Base-by-base conservation (phyloP, 1,140 invertebrate genomes). In the Episyrphus balteatus region DNA sequence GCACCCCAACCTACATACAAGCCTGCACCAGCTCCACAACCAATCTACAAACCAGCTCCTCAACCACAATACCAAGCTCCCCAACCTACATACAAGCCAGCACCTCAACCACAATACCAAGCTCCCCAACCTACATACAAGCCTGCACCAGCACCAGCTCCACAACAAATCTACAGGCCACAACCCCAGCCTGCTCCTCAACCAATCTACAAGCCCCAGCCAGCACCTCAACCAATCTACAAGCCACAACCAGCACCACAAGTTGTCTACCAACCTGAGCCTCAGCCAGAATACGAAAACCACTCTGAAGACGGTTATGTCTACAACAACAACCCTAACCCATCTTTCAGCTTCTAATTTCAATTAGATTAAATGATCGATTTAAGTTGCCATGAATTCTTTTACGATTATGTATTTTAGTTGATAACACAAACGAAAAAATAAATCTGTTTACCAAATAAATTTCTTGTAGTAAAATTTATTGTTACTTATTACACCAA, bases 291-390 rank as follows among this genome's bases (percentile, higher is more conserved):
- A 37, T 17, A n/a, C 13, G 36, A 14, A n/a, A 46, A 40, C 2
- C 36, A 38, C 46, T 42, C n/a, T n/a, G n/a, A 26, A 8, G 33
- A 47, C 31, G 62, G 62, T 18, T 66, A 66, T 48, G 56, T 50
- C 51, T 66, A 66, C 48, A 62, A 62, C 55, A 66, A 66, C 54
- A 46, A 66, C 40, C 62, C 62, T 31, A 52, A 66, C 42, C 62
- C 62, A 46, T 53, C 62, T 10, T 66, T 66, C 54, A 42, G 51
- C 21, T 62, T 48, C 47, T 66, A 65, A 55, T 45, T 30, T 34
- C 42, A 41, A 34, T 31, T 31, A 40, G 21, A 26, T 26, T n/a
- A n/a, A 26, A 8, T 8, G 8, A 26, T 26, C 21, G 21, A 26
- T 8, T 26, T 26, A 26, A 26, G 3, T 26, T 26, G 21, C 21